phyloP scores from a whole-genome alignment of 2,113 vertebrate species.

The Hippolais icterina region DNA sequence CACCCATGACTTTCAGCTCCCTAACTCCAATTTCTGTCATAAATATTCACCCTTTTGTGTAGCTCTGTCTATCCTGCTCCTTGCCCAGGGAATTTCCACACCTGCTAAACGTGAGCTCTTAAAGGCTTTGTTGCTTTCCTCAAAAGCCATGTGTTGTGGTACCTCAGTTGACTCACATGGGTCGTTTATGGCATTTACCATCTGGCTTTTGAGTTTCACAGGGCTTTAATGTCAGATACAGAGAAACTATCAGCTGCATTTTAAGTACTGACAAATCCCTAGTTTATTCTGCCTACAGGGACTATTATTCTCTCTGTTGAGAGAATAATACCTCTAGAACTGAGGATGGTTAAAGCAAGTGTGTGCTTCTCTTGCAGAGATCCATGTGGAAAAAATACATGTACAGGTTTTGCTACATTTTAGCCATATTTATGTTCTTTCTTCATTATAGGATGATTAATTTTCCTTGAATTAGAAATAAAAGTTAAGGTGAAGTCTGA shows the following conservation, averaged over 20 bases:
- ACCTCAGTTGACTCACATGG: neutral
- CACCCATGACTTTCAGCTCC: neutral
- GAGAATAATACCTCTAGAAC: neutral
- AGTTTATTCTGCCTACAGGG: neutral
- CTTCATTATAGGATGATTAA: neutral
- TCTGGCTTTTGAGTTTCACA: neutral
- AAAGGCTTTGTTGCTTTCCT: neutral
- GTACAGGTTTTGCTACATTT: neutral
- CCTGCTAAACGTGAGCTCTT: neutral
- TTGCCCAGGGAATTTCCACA: neutral
- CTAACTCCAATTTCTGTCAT: neutral
- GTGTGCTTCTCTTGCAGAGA: neutral
- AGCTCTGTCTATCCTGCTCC: neutral
- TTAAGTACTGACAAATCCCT: neutral
- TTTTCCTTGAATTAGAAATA: neutral
- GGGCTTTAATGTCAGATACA: neutral
- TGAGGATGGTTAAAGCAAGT: neutral
- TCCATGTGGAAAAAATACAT: neutral
- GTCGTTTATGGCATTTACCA: neutral
- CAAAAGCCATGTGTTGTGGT: fast-evolving
- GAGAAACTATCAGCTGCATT: neutral
- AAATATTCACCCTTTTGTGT: neutral
- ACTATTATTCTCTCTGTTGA: neutral
- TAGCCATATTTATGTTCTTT: neutral
- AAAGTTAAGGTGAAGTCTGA: neutral